Conservation (phyloP, 2,888 invertebrate genomes). For the Marasmarcha lunaedactyla region DNA sequence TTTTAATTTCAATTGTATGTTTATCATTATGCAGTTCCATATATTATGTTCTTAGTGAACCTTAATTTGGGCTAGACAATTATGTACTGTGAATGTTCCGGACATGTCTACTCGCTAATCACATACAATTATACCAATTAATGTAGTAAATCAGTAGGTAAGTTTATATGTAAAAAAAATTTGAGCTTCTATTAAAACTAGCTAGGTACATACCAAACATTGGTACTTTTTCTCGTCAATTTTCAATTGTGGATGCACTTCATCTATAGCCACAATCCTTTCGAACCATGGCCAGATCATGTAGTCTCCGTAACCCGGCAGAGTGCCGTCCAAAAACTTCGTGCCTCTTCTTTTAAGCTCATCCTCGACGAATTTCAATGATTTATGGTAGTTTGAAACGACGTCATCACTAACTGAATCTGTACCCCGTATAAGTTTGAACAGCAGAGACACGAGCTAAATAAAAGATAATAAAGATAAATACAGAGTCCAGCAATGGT, state of each 20-base stretch:
- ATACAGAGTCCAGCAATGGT: no score
- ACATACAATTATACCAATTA: no score
- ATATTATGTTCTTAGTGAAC: no score
- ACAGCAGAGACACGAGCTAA: slow-evolving; percentile 33
- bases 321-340: slow-evolving; percentile 72
- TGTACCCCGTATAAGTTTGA: slow-evolving; percentile 27
- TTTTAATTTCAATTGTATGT: no score
- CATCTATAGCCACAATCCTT: slow-evolving; percentile 58
- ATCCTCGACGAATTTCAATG: slow-evolving; percentile 72
- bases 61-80: no score
- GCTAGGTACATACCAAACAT: slow-evolving; percentile 33
- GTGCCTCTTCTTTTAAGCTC: slow-evolving; percentile 72
- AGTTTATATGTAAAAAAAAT: no score
- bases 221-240: slow-evolving; percentile 69
- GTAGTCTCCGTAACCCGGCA: slow-evolving; percentile 82
- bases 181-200: no score
- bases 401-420: slow-evolving; percentile 31
- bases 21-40: no score
- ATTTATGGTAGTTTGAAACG: slow-evolving; percentile 30
- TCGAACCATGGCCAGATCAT: slow-evolving; percentile 93
- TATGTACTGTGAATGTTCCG: no score
- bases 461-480: slow-evolving; percentile 14
- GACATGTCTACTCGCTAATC: no score
- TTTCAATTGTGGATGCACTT: slow-evolving; percentile 52
- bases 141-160: no score